Evolutionary conservation across 2,113 vertebrate species (phyloP).

Genomic region (Dicerorhinus sumatrensis): DNA sequence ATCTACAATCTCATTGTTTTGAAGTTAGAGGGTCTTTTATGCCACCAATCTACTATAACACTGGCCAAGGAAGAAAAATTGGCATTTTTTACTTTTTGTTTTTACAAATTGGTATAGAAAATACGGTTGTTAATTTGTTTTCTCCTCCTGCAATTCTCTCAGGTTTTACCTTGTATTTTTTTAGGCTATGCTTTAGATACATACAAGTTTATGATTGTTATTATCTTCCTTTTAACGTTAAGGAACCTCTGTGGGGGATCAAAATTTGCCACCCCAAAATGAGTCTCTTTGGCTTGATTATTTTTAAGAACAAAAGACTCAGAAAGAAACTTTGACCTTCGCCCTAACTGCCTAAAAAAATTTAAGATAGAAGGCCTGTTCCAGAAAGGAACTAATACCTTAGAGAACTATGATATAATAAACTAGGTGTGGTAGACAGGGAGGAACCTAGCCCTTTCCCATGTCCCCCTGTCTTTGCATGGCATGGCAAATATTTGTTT

Average conservation of each 20-base stretch:
- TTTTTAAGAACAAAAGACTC: too few species aligned
- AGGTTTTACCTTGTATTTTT: neutral
- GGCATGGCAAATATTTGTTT: too few species aligned
- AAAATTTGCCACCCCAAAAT: too few species aligned
- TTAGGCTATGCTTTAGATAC: neutral
- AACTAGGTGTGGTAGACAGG: too few species aligned
- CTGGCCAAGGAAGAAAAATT: neutral
- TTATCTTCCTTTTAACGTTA: neutral
- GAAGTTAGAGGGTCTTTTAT: neutral
- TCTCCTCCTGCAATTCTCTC: neutral
- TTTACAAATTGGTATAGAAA: neutral
- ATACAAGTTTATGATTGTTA: neutral
- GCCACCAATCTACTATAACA: neutral
- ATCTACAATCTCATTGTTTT: neutral
- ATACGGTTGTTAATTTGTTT: neutral
- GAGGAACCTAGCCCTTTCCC: too few species aligned
- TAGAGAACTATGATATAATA: too few species aligned
- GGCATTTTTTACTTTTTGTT: neutral
- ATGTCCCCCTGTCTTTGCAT: too few species aligned
- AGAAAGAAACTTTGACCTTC: too few species aligned
- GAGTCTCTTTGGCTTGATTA: too few species aligned
- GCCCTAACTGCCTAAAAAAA: too few species aligned
- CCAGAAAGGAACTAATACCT: too few species aligned
- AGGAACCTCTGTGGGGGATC: neutral
- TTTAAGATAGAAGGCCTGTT: too few species aligned